These are phyloP conservation scores for Pampusana beccarii DNA, from an alignment of 2,113 vertebrate species.

Conservation along the genomic window DNA sequence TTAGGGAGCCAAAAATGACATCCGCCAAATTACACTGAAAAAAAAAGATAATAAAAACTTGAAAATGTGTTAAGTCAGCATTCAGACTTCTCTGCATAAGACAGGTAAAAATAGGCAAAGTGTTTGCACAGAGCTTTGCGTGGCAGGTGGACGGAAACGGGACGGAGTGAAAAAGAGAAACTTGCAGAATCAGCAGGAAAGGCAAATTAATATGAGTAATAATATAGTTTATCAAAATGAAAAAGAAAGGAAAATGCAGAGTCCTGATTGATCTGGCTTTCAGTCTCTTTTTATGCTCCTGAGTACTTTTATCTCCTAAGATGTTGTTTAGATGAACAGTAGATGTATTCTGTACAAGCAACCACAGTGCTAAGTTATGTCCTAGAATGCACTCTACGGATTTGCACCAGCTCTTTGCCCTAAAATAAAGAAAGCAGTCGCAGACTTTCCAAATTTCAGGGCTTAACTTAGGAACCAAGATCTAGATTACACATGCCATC, in stretches of 20 bases:
- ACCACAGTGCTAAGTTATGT: neutral
- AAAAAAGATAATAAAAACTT: neutral
- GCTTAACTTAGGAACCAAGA: neutral
- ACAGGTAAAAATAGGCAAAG: neutral
- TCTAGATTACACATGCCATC: neutral
- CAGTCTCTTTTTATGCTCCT: neutral
- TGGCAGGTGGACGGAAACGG: neutral
- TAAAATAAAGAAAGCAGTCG: neutral
- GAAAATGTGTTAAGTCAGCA: neutral
- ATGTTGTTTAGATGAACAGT: neutral
- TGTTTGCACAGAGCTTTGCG: neutral
- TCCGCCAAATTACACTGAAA: neutral
- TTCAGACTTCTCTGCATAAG: neutral
- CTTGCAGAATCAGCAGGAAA: neutral
- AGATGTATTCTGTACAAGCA: neutral
- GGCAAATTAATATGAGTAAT: neutral
- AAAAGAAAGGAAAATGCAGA: neutral
- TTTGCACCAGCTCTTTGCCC: neutral
- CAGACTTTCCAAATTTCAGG: neutral
- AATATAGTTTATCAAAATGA: neutral
- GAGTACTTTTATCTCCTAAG: neutral
- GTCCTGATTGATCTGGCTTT: neutral
- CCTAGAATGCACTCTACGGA: neutral
- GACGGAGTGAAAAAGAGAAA: neutral
- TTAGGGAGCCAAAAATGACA: neutral